Evolutionary conservation across 2,113 vertebrate species (phyloP).

Genomic region (Dolichallabes microphthalmus): DNA sequence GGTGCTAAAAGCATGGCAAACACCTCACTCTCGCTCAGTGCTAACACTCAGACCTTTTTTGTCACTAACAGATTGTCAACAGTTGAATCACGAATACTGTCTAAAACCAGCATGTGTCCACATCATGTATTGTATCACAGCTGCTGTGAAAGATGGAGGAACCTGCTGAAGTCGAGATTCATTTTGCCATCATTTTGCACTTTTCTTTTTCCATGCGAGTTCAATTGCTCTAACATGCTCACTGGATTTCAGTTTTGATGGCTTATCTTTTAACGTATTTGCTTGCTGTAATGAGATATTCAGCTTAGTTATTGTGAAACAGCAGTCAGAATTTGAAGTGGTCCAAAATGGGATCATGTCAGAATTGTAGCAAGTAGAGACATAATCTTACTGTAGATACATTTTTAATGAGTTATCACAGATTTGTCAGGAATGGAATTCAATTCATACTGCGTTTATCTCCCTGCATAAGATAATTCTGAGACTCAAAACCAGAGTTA

Average conservation of each 20-base stretch:
- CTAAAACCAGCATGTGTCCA: constrained; percentile 41
- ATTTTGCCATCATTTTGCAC: constrained; percentile 3
- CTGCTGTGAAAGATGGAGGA: constrained; percentile 28
- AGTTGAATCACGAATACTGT: constrained; percentile 36
- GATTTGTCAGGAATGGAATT: background rate
- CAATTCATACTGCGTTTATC: background rate
- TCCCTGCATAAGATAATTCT: background rate
- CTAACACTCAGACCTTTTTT: constrained; percentile 3
- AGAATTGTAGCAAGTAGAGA: background rate
- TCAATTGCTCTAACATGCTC: background rate
- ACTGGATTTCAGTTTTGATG: background rate
- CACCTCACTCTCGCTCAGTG: constrained; percentile 2
- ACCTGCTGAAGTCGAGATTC: background rate
- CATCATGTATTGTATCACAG: constrained; percentile 9
- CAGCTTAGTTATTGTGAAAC: too few species aligned
- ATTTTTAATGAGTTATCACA: background rate
- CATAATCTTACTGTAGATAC: background rate
- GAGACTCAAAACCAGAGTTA: constrained; percentile 10
- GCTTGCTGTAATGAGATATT: background rate
- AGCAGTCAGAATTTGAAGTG: background rate
- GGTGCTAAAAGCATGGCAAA: constrained; percentile 43
- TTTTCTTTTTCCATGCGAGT: background rate
- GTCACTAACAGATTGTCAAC: constrained; percentile 14
- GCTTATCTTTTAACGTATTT: constrained; percentile 11
- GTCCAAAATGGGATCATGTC: background rate